Base-by-base conservation (phyloP, 2,797 vertebrate genomes). In the Muscicapa comitata region DNA sequence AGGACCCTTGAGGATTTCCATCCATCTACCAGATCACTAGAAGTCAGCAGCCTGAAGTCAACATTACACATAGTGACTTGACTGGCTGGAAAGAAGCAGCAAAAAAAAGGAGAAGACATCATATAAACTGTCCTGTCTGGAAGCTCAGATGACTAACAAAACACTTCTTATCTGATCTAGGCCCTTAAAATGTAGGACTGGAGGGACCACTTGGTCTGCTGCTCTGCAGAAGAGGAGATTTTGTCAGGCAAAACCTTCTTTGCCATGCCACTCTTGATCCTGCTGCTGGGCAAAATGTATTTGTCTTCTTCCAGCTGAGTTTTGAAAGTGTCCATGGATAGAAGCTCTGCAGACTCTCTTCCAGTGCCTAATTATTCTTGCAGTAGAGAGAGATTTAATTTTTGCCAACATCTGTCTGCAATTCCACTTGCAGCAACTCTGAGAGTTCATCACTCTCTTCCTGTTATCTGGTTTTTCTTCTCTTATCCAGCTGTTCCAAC, bases 101-200 rank as follows among this genome's bases (percentile, higher is more conserved):
- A 42, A 24, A 40, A 25, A 25, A 71, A 51, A 68, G 9, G 45
- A 50, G 43, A 80, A 84, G n/a, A n/a, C 1, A 1, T 40, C 25
- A 38, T 42, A 19, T 17, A 24, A 6, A 7, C 35, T 78, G 35
- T 55, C 17, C 7, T 62, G 1, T 40, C 26, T 85, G 54, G 45
- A 45, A 1, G 2, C 33, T 0, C 2, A 55, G 20, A 1, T 66
- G 8, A 25, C 86, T 2, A 0, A 18, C 35, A 35, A 8, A 35
- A 35, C 35, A 35, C 10, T 35, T 35, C 35, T 35, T 35, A 35
- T 50, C 57, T 1, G 1, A 14, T 66, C 45, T 58, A 54, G 38
- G 43, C 1, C 1, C 20, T 86, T 31, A 40, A 80, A 42, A 72
- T 62, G 11, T 4, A 33, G 58, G 16, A 58, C 43, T 37, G 75